Evolutionary conservation across 2,797 vertebrate genomes (phyloP).

Genomic region (Neomorphus geoffroyi): DNA sequence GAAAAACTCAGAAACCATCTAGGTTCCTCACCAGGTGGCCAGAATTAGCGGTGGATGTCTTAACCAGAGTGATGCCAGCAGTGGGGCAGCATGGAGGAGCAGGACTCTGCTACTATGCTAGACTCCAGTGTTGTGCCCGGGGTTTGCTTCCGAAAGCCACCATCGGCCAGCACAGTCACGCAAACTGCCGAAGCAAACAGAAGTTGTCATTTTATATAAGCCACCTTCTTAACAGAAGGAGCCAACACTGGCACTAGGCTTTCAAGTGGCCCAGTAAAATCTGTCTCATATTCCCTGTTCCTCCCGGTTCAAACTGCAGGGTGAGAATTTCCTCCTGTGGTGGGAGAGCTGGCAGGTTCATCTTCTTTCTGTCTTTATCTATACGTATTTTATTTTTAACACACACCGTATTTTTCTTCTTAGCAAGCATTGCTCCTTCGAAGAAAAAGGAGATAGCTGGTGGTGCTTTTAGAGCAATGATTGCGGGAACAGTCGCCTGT

Average conservation of each 20-base stretch:
- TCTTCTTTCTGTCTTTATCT: neutral
- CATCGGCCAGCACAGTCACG: rapidly evolving
- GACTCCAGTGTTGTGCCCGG: rapidly evolving
- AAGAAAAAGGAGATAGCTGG: slow-evolving; percentile 80
- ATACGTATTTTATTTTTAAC: neutral
- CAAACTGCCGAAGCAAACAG: neutral
- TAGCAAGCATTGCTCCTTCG: slow-evolving; percentile 85
- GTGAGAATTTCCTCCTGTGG: neutral
- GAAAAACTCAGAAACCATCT: neutral
- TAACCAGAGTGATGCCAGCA: neutral
- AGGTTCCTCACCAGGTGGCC: neutral
- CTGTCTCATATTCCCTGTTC: neutral
- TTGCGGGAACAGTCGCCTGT: slow-evolving; percentile 81
- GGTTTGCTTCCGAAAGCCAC: neutral
- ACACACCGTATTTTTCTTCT: neutral
- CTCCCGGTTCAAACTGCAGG: neutral
- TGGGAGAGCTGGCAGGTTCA: neutral
- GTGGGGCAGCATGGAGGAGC: neutral
- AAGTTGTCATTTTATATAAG: neutral
- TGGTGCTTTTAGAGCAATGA: slow-evolving; percentile 81
- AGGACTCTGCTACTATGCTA: rapidly evolving
- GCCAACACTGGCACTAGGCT: neutral
- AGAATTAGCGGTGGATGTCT: neutral
- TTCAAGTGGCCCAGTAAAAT: neutral
- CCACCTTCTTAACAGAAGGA: neutral